Conservation (phyloP, 2,113 vertebrate genomes). For the Trichomycterus rosablanca region DNA sequence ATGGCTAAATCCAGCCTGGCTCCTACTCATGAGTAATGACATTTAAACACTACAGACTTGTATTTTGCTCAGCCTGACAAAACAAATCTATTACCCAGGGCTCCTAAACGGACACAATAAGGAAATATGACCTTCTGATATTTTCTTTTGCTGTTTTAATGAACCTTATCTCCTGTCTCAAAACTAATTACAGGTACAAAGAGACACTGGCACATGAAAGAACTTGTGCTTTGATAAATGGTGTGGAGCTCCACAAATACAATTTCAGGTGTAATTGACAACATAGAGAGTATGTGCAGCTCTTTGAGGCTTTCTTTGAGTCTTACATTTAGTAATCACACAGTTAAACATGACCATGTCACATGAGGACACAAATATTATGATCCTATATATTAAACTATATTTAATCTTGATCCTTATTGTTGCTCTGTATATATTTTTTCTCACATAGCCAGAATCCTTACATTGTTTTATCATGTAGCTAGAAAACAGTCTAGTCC, state of each 20-base stretch:
- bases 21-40: slow-evolving; percentile 31
- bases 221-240: slow-evolving; percentile 39
- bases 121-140: slow-evolving; percentile 40
- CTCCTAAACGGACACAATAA: slow-evolving; percentile 16
- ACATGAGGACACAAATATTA: no score
- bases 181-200: slow-evolving; percentile 49
- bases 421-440: no score
- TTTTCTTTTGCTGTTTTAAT: slow-evolving; percentile 40
- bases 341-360: no score
- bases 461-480: no score
- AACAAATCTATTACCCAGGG: slow-evolving; percentile 33
- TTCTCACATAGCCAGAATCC: no score
- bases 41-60: slow-evolving; percentile 35
- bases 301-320: slow-evolving; percentile 1
- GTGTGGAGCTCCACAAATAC: slow-evolving; percentile 39
- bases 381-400: no score
- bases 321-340: no score
- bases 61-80: slow-evolving; percentile 28
- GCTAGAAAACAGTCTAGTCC: no score
- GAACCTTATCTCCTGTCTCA: slow-evolving; percentile 44
- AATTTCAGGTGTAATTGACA: slow-evolving; percentile 44
- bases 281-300: slow-evolving; percentile 35
- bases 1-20: slow-evolving; percentile 18
- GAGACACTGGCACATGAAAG: slow-evolving; percentile 46
- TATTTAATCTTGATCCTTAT: no score